Evolutionary conservation across 2,888 invertebrate species (phyloP), one percentile per base, ranked within the genome.

Genomic region (Autographa pulchrina): DNA sequence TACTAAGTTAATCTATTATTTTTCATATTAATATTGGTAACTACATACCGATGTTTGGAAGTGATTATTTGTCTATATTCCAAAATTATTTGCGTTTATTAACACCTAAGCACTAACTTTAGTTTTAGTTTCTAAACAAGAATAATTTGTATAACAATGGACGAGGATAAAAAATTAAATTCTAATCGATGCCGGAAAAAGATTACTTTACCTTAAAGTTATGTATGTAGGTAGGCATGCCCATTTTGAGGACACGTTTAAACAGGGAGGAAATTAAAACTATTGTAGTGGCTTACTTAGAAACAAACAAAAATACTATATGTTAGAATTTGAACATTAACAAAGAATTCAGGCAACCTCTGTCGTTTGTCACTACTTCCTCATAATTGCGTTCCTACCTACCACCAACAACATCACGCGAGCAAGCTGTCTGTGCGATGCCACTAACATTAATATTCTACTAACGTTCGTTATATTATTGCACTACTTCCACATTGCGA

Each of bases 291-390:
- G 14, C 43, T 4, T 14, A 2, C 16, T 0, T 43, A 4, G 14
- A 16, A 16, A 16, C 14, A 13, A 43, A 43, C 13, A n/a, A n/a
- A n/a, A n/a, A n/a, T n/a, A n/a, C n/a, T n/a, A n/a, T 13, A 41
- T 38, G 41, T 9, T 41, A 0, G 6, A 14, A 5, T 43, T 5
- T 43, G 43, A 43, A 59, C 25, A 54, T 59, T 59, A 32, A 11
- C 32, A 14, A 62, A 41, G 38, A 18, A 14, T 1, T 25, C 13
- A 62, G 41, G 54, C 43, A 43, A 18, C 8, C 20, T 18, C 4
- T 38, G 2, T 13, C 18, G 60, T 56, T 38, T 59, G 58, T 31
- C 31, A 16, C 11, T 41, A 62, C 61, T 75, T 78, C 79, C 74
- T 74, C 52, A 38, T 68, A 41, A 43, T 18, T 63, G n/a, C 11